Percentiles rank a stretch among this genome's conserved stretches.
phyloP scores from a whole-genome alignment of 2,888 invertebrate genomes.

The Drosophila niveifrons region DNA sequence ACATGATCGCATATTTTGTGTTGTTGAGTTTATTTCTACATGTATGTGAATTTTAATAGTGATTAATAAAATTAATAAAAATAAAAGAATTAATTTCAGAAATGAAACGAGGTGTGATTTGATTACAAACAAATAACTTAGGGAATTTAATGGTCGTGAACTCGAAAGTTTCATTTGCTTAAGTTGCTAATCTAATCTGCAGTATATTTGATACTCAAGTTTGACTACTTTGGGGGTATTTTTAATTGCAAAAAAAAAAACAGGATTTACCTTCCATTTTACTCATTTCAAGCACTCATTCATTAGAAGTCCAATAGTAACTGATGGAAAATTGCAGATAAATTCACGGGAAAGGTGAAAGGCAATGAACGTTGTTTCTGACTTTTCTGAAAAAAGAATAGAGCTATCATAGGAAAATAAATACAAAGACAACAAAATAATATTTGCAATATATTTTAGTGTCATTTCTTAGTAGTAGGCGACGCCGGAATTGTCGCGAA shows the following conservation, averaged over 20 bases:
- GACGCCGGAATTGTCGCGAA: conserved; percentile 61
- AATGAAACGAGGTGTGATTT: not conserved
- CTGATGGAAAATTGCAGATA: conserved; percentile 1
- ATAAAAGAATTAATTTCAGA: not conserved
- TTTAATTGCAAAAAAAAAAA: not conserved
- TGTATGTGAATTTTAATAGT: too few relatives aligned
- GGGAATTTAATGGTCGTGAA: not conserved
- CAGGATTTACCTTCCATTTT: conserved; percentile 4
- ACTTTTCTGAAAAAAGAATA: not conserved
- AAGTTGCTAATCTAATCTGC: conserved; percentile 15
- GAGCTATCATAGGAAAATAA: not conserved
- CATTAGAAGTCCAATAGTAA: conserved; percentile 3
- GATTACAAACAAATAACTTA: not conserved
- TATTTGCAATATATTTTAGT: not conserved
- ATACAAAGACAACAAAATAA: not conserved
- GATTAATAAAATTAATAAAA: too few relatives aligned
- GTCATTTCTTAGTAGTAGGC: conserved; percentile 44
- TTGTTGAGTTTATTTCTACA: too few relatives aligned
- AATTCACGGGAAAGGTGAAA: too few relatives aligned
- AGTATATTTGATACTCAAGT: not conserved
- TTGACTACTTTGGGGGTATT: conserved; percentile 8
- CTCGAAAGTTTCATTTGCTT: conserved; percentile 10
- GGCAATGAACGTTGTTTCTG: not conserved
- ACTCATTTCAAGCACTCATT: conserved; percentile 10
- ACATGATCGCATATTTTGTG: too few relatives aligned